Conservation (phyloP, 2,797 vertebrate species). For the Fistularia commersonii region DNA sequence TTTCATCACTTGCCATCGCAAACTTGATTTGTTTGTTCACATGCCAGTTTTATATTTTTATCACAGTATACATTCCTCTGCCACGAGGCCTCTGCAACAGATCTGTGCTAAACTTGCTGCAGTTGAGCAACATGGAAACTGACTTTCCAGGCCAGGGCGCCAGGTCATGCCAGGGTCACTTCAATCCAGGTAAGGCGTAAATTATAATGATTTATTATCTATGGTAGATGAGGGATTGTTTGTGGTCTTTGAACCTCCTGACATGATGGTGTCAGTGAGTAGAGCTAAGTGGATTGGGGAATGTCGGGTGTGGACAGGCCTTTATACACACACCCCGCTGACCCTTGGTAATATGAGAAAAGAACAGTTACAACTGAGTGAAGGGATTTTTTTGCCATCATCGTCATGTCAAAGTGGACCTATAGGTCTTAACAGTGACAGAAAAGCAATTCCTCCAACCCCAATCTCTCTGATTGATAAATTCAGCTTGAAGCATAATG, state of each 20-base stretch:
- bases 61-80: slow-evolving; percentile 32
- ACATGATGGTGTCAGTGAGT: slow-evolving; percentile 5
- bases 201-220: background rate
- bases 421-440: too few species aligned
- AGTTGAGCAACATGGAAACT: slow-evolving; percentile 5
- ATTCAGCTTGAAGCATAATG: too few species aligned
- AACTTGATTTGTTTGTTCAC: slow-evolving; percentile 37
- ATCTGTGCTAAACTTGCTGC: slow-evolving; percentile 9
- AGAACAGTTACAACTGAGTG: background rate
- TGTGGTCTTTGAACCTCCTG: slow-evolving; percentile 1
- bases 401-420: too few species aligned
- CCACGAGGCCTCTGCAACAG: slow-evolving; percentile 6
- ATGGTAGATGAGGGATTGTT: background rate
- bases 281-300: background rate
- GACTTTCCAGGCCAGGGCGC: too few species aligned
- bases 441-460: too few species aligned
- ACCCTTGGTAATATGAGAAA: background rate
- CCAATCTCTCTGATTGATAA: too few species aligned
- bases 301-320: background rate
- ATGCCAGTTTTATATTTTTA: slow-evolving; percentile 40
- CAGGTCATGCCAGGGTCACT: too few species aligned
- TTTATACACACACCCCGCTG: background rate
- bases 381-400: background rate
- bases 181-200: too few species aligned
- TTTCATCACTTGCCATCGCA: slow-evolving; percentile 40